Conservation (phyloP, 2,797 vertebrate species). For the Acanthopagrus latus region DNA sequence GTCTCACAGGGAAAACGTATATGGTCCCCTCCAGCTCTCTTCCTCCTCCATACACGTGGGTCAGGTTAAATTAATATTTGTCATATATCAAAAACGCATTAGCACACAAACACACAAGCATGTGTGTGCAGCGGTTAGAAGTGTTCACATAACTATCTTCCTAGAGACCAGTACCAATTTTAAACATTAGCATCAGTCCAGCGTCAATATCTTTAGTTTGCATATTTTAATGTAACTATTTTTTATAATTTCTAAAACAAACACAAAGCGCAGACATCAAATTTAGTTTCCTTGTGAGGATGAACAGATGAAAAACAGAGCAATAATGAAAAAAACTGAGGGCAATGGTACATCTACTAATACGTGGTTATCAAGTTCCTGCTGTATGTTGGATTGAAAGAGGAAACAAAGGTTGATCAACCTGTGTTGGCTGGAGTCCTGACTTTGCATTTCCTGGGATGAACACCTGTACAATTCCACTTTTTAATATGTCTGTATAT, state of each 20-base stretch:
- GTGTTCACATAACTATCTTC: slow-evolving; percentile 44
- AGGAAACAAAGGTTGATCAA: neutral
- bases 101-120: slow-evolving; percentile 1
- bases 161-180: slow-evolving; percentile 37
- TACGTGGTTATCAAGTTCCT: neutral
- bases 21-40: neutral
- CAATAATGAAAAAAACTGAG: neutral
- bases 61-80: slow-evolving; percentile 16
- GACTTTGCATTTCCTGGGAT: neutral
- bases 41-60: slow-evolving; percentile 14
- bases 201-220: slow-evolving; percentile 2
- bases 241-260: neutral
- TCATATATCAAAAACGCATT: slow-evolving; percentile 1
- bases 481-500: neutral
- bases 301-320: neutral
- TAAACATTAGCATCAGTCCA: neutral
- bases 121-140: slow-evolving; percentile 23
- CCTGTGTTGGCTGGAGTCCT: no score
- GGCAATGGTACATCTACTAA: neutral
- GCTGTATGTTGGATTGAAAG: neutral
- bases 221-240: slow-evolving; percentile 13
- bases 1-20: slow-evolving; percentile 52
- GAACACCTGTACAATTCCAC: neutral
- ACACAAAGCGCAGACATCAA: neutral
- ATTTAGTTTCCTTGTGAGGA: neutral